A percentile compares a stretch with the other conserved stretches of the same genome.
Evolutionary conservation across 2,888 invertebrate species (phyloP).

Genomic region (Drosophila fungiperda): DNA sequence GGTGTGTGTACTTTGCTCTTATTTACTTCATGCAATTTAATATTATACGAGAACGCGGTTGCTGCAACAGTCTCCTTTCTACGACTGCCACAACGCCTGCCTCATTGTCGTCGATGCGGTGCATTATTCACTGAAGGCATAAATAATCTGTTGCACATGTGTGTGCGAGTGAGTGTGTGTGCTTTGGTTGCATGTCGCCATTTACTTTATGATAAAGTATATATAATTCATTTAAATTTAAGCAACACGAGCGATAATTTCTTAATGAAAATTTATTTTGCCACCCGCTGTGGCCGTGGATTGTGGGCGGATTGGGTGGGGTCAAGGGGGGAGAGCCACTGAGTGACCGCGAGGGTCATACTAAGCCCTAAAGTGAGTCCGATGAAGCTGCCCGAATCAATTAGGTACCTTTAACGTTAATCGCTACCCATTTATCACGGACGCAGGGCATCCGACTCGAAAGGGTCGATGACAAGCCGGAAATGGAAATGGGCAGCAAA

Average conservation of each 20-base stretch:
- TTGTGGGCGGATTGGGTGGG: not conserved
- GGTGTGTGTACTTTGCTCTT: conserved; percentile 47
- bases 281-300: not conserved
- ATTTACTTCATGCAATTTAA: conserved; percentile 74
- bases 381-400: conserved; percentile 59
- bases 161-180: conserved; percentile 20
- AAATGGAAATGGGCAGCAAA: conserved; percentile 34
- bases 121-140: conserved; percentile 67
- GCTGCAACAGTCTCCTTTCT: conserved; percentile 3
- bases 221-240: conserved; percentile 77
- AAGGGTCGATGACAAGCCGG: conserved; percentile 70
- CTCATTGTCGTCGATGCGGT: conserved; percentile 24
- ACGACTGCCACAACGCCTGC: not conserved
- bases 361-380: conserved; percentile 11
- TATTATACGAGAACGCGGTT: conserved; percentile 53
- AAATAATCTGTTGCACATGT: conserved; percentile 76
- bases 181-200: conserved; percentile 43
- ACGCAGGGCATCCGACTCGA: conserved; percentile 24
- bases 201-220: conserved; percentile 65
- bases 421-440: conserved; percentile 73
- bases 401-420: conserved; percentile 77
- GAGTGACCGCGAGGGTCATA: conserved; percentile 3
- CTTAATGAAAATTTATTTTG: conserved; percentile 62
- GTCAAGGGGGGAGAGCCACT: not conserved
- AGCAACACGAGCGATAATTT: conserved; percentile 70